A percentile compares a stretch with the other conserved stretches of the same genome.
Conservation (phyloP, 1,140 invertebrate species). For the Achatina immaculata region DNA sequence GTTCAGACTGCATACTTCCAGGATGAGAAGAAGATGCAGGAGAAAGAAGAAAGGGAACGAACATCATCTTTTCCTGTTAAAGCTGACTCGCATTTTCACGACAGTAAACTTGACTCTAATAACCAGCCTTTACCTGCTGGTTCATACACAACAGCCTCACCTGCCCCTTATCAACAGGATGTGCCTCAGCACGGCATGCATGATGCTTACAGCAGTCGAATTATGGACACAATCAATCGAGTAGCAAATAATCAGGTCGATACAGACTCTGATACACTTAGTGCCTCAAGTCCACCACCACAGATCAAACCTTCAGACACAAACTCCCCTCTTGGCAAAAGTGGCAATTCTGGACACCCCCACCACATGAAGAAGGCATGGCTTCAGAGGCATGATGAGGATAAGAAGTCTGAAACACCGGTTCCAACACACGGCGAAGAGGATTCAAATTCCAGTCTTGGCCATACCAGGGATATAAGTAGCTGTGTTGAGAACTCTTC, state of each 20-base stretch:
- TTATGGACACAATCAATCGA: conserved; percentile 66
- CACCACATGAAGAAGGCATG: conserved; percentile 88
- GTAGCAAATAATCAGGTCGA: conserved; percentile 66
- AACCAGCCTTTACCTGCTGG: conserved; percentile 8
- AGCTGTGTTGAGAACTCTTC: conserved; percentile 38
- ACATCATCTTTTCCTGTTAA: not conserved
- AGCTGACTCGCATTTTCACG: not conserved
- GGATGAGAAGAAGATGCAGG: conserved; percentile 47
- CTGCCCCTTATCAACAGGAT: conserved; percentile 20
- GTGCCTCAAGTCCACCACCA: conserved; percentile 69
- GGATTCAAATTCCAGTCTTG: conserved; percentile 40
- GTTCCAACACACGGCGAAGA: conserved; percentile 31
- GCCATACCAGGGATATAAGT: conserved; percentile 34
- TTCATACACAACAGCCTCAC: conserved; percentile 35
- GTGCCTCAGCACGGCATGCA: not conserved
- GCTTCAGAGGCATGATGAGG: conserved; percentile 85
- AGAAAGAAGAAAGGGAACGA: conserved; percentile 20
- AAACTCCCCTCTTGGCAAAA: conserved; percentile 33
- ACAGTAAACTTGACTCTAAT: conserved; percentile 4
- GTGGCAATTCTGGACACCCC: conserved; percentile 57
- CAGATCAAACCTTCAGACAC: conserved; percentile 47
- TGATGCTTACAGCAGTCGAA: conserved; percentile 33
- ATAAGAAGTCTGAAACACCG: conserved; percentile 54
- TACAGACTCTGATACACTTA: conserved; percentile 70
- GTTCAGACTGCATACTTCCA: conserved; percentile 68